Evolutionary conservation across 2,113 vertebrate genomes (phyloP).

Genomic region (Anoura caudifer): DNA sequence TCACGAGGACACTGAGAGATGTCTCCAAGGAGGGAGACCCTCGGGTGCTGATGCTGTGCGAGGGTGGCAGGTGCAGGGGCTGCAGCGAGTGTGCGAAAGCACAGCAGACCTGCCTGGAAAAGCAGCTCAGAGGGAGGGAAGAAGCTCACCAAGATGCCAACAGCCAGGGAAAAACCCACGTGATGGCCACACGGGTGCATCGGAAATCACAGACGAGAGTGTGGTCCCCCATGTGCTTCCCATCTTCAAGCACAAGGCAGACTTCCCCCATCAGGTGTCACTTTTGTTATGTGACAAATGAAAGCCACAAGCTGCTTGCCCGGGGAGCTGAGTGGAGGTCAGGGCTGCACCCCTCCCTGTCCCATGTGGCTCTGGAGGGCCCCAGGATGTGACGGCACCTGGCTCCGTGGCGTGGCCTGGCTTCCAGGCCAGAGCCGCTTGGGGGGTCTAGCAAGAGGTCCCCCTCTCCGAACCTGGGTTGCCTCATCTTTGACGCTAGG

Average conservation of each 20-base stretch:
- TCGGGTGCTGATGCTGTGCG: background rate
- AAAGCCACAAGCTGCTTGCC: background rate
- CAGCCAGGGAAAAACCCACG: background rate
- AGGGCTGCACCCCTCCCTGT: no score
- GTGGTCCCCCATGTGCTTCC: fast-evolving
- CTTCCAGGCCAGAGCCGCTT: background rate
- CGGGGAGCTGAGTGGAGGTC: background rate
- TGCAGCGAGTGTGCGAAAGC: background rate
- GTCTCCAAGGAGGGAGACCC: background rate
- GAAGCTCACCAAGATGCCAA: background rate
- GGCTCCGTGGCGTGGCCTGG: background rate
- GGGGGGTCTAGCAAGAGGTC: background rate
- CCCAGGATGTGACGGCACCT: fast-evolving
- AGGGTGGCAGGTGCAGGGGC: fast-evolving
- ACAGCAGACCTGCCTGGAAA: background rate
- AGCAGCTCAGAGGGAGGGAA: background rate
- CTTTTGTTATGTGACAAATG: background rate
- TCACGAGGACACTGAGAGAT: background rate
- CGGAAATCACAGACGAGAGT: background rate
- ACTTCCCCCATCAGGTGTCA: fast-evolving
- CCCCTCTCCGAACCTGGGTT: background rate
- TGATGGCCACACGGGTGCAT: no score
- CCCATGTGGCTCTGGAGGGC: background rate
- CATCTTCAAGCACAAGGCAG: background rate
- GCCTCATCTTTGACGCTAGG: background rate